Base-by-base conservation (phyloP, 2,113 vertebrate species). In the Tachuris rubrigastra region DNA sequence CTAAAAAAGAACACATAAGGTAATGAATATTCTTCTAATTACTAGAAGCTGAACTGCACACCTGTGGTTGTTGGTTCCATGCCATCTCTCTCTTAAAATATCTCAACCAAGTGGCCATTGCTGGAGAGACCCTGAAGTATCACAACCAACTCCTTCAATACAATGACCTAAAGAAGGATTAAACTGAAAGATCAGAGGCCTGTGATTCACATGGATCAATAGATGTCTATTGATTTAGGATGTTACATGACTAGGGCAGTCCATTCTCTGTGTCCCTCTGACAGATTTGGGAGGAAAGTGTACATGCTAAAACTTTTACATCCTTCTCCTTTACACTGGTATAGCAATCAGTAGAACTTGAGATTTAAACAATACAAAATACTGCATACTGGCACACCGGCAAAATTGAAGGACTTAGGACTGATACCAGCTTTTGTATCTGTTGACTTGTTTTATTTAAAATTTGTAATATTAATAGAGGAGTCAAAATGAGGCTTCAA, bases 381-480 rank as follows among this genome's bases (percentile, higher is more conserved):
- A 46, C 12, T 42, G 11, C 7, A 0, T 69, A 60, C 24, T 63
- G 44, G 23, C 1, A 0, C 44, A 42, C 8, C 41, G 44, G 65
- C 16, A 49, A 37, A 72, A 85, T 6, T 37, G 49, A 56, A 73
- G 37, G 60, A 22, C 16, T 72, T 78, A 72, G n/a, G 31, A 50
- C 5, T 77, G 42, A 69, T 52, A 56, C 2, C 15, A 73, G 16
- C 58, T 90, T 85, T 58, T 62, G 24, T 30, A 33, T 39, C 23
- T 39, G 23, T 52, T 58, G 44, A 23, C 4, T 72, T 5, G 0
- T 44, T 94, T 37, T 56, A 16, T 95, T 62, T 90, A 62, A 80
- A 44, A 80, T 35, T 46, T 16, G 3, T 68, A 44, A 3, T 87
- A 60, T 33, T 85, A 65, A 44, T 17, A 59, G 35, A 46, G 20